Evolutionary conservation across 2,888 invertebrate species (phyloP), one percentile per base, ranked within the genome.

Genomic region (Anorthoa munda): DNA sequence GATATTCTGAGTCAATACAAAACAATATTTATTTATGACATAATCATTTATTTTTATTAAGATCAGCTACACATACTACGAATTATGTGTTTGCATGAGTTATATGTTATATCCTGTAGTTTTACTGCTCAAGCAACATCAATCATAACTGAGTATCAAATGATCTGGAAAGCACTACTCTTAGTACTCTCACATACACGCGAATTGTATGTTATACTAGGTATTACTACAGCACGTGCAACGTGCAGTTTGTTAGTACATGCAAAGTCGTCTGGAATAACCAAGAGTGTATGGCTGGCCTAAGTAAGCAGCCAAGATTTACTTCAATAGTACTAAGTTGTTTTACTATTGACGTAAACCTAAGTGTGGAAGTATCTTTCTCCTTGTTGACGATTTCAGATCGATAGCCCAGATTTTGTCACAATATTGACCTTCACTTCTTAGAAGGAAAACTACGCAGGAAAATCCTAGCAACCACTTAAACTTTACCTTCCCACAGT

Each of bases 401-500:
- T 21, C 18, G 1, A 45, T 69, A 21, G 4, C 58, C 17, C 21
- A 15, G 9, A 3, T 56, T 26, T 73, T 17, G 12, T 15, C 2
- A 4, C 12, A 45, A 50, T 63, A 3, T 56, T 73, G 56, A 26
- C 45, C 4, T 26, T 18, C n/a, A 56, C 15, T 60, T 60, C 45
- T 60, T 2, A 12, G 12, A 45, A 45, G 18, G 23, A 26, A 73
- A 73, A 73, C 23, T 63, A 5, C 18, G 12, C 9, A 17, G 9
- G 46, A 58, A 58, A 31, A 51, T 58, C 4, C 0, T 11, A 7
- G 9, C 21, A 65, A 26, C 26, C 21, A 64, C 26, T 13, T 9
- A 51, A 75, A 75, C 45, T 75, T 67, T 31, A 26, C 4, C 39
- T 26, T 26, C 11, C 13, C n/a, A 13, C 4, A 12, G 3, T 60